These are phyloP conservation scores for Eupithecia centaureata DNA, from an alignment of 2,888 invertebrate species.

Conservation along the genomic window DNA sequence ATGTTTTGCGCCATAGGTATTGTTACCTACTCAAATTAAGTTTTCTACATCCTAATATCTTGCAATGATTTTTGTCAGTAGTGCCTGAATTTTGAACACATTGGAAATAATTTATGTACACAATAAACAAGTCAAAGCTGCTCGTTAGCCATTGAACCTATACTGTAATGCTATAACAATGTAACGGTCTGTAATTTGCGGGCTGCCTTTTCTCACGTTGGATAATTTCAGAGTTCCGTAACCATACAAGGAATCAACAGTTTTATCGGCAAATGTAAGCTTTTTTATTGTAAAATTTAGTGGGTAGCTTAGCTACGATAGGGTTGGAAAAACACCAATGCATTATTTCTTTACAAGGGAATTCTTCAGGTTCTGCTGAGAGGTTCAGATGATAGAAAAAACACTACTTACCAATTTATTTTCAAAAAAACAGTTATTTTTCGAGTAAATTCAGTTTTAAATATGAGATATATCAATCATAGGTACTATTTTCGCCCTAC, in stretches of 20 bases:
- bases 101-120: neutral
- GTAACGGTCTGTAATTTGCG: conserved; percentile 53
- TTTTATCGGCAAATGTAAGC: neutral
- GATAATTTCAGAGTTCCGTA: conserved; percentile 10
- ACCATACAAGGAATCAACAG: neutral
- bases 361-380: no score
- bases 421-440: no score
- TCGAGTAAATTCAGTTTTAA: no score
- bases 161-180: conserved; percentile 43
- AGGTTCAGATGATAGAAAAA: no score
- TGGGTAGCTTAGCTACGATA: no score
- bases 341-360: no score
- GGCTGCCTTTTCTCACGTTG: conserved; percentile 47
- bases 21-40: neutral
- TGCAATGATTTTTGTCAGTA: neutral
- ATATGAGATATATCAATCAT: no score
- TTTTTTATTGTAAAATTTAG: neutral
- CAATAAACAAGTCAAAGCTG: conserved; percentile 5
- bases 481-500: no score
- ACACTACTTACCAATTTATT: no score
- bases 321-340: no score
- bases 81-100: neutral
- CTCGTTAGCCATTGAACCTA: conserved; percentile 35
- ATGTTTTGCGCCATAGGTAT: neutral
- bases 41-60: neutral